Evolutionary conservation across 2,888 invertebrate genomes (phyloP).

Genomic region (Eurytoma californica): DNA sequence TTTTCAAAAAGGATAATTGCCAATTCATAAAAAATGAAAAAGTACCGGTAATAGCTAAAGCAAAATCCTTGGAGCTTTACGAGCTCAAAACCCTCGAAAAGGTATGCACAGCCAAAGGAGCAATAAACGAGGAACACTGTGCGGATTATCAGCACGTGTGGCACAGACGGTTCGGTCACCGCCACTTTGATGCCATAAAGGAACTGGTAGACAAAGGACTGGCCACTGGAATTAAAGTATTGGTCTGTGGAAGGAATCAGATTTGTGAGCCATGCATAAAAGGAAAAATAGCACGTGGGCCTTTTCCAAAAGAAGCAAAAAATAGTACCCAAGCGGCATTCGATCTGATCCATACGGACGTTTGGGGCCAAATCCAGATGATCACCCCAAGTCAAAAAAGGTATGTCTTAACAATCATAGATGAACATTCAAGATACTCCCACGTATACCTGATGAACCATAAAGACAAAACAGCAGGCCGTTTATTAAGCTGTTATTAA

Average conservation of each 20-base stretch:
- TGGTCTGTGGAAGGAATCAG: conserved; percentile 55
- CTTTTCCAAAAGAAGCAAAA: conserved; percentile 56
- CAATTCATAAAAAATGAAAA: conserved; percentile 47
- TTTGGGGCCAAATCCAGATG: conserved; percentile 66
- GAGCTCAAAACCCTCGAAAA: not conserved
- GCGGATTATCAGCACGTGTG: conserved; percentile 58
- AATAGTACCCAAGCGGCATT: conserved; percentile 42
- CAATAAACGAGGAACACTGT: not conserved
- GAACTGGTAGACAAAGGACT: conserved; percentile 45
- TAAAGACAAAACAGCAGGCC: not conserved
- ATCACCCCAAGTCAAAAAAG: conserved; percentile 59
- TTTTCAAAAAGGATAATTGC: conserved; percentile 56
- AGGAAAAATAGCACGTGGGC: conserved; percentile 58
- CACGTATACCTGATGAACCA: not conserved
- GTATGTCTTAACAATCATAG: conserved; percentile 64
- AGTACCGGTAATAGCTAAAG: conserved; percentile 43
- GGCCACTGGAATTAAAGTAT: conserved; percentile 55
- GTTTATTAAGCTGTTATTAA: conserved; percentile 51
- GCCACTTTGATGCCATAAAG: conserved; percentile 54
- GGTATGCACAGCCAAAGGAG: not conserved
- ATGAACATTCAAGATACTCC: conserved; percentile 57
- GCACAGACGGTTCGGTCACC: conserved; percentile 60
- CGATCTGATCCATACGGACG: conserved; percentile 60
- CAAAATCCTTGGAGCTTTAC: conserved; percentile 35
- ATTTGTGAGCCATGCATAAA: conserved; percentile 59